Conservation (phyloP, 2,797 vertebrate species). For the Ctenopoma kingsleyae region DNA sequence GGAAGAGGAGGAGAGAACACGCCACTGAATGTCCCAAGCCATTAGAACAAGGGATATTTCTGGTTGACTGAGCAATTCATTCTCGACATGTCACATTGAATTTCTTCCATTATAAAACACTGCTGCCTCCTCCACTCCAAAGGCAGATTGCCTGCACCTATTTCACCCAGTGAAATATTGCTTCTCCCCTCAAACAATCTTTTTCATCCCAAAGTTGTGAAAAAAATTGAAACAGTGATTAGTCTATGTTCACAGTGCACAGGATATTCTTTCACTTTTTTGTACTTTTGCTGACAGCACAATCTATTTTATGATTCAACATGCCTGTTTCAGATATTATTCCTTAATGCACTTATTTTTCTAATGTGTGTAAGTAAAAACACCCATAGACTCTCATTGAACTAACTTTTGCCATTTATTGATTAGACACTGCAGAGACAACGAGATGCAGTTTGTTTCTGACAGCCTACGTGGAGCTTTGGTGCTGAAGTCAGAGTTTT, state of each 20-base stretch:
- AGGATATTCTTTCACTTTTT: constrained; percentile 30
- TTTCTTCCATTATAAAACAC: constrained; percentile 95
- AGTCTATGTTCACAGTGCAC: constrained; percentile 66
- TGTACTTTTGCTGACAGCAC: constrained; percentile 10
- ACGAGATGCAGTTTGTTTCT: constrained; percentile 72
- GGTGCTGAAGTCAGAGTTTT: constrained; percentile 73
- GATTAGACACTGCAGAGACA: constrained; percentile 64
- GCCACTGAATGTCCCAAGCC: constrained; percentile 92
- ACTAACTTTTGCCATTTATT: constrained; percentile 43
- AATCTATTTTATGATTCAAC: constrained; percentile 32
- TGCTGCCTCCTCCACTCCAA: constrained; percentile 85
- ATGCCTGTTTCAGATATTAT: constrained; percentile 20
- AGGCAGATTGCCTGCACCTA: constrained; percentile 88
- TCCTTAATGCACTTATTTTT: constrained; percentile 4
- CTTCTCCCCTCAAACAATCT: constrained; percentile 83
- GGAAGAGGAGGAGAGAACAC: constrained; percentile 78
- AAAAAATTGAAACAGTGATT: constrained; percentile 75
- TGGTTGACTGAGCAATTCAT: constrained; percentile 99
- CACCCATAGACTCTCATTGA: constrained; percentile 33
- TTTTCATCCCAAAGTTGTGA: constrained; percentile 83
- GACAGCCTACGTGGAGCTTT: constrained; percentile 62
- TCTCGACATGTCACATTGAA: constrained; percentile 99
- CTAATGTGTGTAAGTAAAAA: constrained; percentile 44
- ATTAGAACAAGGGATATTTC: constrained; percentile 99
- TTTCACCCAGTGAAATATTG: constrained; percentile 87